Percentiles rank a stretch among this genome's conserved stretches.
These are phyloP conservation scores for Hydrotaea cyrtoneurina DNA, from an alignment of 2,888 invertebrate species.

Conservation along the genomic window DNA sequence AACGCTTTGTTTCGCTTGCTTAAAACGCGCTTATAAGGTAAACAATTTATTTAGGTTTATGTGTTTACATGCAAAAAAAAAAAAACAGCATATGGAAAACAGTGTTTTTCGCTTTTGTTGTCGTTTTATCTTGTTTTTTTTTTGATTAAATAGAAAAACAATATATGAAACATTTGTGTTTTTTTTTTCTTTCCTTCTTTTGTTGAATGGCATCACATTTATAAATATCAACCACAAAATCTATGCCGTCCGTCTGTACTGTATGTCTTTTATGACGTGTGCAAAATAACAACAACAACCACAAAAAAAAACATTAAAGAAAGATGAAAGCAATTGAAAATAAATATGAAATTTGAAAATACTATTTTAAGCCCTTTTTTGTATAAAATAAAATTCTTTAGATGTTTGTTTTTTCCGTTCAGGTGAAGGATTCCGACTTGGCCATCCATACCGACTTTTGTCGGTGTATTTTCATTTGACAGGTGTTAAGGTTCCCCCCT, in stretches of 20 bases:
- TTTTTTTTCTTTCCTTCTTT: neutral
- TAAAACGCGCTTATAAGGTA: constrained; percentile 3
- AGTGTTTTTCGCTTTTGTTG: neutral
- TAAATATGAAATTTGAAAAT: constrained; percentile 6
- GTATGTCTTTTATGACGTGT: neutral
- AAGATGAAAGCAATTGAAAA: neutral
- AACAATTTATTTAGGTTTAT: constrained; percentile 12
- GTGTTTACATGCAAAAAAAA: neutral
- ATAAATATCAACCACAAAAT: constrained; percentile 20
- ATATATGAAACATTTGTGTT: constrained; percentile 12
- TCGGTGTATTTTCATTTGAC: constrained; percentile 52
- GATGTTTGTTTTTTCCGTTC: too few relatives aligned
- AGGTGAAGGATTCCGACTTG: neutral
- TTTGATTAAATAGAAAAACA: neutral
- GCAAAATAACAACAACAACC: too few relatives aligned
- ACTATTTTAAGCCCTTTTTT: neutral
- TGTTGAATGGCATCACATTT: constrained; percentile 31
- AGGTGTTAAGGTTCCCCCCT: constrained; percentile 60
- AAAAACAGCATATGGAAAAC: neutral
- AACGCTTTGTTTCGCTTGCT: neutral
- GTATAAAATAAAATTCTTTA: neutral
- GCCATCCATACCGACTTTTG: constrained; percentile 16
- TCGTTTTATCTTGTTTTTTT: neutral
- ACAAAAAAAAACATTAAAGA: neutral
- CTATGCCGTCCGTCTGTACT: neutral